These are phyloP conservation scores for Agrotis clavis DNA, from an alignment of 2,888 invertebrate species.

Conservation along the genomic window DNA sequence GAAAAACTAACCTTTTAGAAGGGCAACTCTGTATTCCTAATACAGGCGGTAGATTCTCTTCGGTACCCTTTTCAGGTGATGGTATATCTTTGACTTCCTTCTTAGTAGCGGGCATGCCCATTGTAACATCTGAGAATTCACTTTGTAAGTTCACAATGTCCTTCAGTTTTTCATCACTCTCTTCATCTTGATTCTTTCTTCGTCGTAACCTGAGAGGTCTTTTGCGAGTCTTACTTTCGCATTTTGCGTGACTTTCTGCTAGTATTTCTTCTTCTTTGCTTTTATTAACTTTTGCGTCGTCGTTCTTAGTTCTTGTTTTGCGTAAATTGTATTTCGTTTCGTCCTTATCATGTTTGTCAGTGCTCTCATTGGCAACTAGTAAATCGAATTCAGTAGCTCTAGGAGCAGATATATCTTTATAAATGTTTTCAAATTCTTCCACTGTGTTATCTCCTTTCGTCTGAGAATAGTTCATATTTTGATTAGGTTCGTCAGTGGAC, in stretches of 20 bases:
- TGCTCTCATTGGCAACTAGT: conserved; percentile 60
- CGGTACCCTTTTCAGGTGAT: conserved; percentile 79
- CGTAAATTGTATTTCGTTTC: conserved; percentile 80
- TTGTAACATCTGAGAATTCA: conserved; percentile 84
- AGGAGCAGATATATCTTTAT: conserved; percentile 79
- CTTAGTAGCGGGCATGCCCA: conserved; percentile 76
- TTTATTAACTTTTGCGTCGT: conserved; percentile 54
- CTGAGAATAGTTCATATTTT: conserved; percentile 47
- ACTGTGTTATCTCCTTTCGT: conserved; percentile 73
- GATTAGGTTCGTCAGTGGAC: conserved; percentile 54
- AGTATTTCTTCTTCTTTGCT: conserved; percentile 58
- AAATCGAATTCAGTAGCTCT: conserved; percentile 84
- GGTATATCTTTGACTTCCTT: conserved; percentile 79
- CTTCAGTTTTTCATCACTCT: conserved; percentile 75
- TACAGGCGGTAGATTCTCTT: conserved; percentile 80
- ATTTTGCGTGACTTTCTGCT: conserved; percentile 71
- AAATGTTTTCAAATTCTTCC: conserved; percentile 85
- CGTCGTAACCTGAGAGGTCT: conserved; percentile 77
- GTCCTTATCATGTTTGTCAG: conserved; percentile 44
- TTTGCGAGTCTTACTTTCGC: conserved; percentile 72
- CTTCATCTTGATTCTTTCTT: conserved; percentile 72
- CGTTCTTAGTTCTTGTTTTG: conserved; percentile 54
- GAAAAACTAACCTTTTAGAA: conserved; percentile 79
- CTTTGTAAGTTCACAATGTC: conserved; percentile 83
- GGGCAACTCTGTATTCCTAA: conserved; percentile 83